phyloP scores from a whole-genome alignment of 2,888 invertebrate species.

The Stenchaetothrips biformis region DNA sequence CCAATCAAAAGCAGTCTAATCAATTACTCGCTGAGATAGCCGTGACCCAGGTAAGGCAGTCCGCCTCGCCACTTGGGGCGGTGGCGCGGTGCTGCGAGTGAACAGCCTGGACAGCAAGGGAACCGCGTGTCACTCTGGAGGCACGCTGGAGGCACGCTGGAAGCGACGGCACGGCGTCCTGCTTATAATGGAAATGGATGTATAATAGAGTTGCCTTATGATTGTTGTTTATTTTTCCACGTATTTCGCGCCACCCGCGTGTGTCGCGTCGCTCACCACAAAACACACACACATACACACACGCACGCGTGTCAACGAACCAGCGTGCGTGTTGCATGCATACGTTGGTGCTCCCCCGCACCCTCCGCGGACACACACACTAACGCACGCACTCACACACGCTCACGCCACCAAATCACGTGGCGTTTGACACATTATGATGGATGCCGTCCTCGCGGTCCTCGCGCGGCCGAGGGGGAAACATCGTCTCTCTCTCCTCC shows the following conservation, averaged over 20 bases:
- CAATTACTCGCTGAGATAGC: not conserved
- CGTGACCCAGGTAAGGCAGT: no score
- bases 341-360: not conserved
- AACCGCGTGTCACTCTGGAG: no score
- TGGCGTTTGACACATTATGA: constrained; percentile 20
- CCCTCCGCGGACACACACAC: not conserved
- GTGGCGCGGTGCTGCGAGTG: no score
- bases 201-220: not conserved
- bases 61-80: no score
- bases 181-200: constrained; percentile 16
- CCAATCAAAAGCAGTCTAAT: constrained; percentile 23
- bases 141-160: no score
- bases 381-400: not conserved
- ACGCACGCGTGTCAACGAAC: no score
- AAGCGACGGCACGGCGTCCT: not conserved
- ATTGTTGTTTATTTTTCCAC: not conserved
- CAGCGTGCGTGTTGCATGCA: not conserved
- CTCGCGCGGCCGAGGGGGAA: not conserved
- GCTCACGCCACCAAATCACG: constrained; percentile 5
- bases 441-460: not conserved
- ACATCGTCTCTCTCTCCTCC: no score
- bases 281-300: not conserved
- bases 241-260: not conserved
- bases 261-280: not conserved
- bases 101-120: no score